A percentile compares a stretch with the other conserved stretches of the same genome.
Evolutionary conservation across 2,888 invertebrate genomes (phyloP).

Genomic region (Pimpla rufipes): DNA sequence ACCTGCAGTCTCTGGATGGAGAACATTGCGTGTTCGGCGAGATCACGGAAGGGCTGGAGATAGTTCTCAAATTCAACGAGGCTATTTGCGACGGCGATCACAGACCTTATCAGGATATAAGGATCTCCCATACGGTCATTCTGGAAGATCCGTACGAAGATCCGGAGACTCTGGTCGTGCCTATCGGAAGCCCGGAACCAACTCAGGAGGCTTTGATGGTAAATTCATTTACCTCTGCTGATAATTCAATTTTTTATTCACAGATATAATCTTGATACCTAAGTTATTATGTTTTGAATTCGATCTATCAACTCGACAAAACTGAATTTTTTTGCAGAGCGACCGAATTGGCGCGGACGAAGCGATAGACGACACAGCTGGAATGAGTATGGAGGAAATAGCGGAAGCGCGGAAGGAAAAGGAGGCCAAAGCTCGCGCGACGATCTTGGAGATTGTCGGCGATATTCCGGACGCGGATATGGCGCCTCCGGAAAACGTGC

Average conservation of each 20-base stretch:
- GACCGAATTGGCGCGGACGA: slow-evolving; percentile 97
- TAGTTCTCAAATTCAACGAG: slow-evolving; percentile 96
- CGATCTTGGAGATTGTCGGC: slow-evolving; percentile 99
- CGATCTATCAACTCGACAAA: not conserved
- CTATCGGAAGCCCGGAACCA: slow-evolving; percentile 96
- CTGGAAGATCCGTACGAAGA: slow-evolving; percentile 98
- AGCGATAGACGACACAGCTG: slow-evolving; percentile 95
- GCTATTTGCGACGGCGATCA: slow-evolving; percentile 96
- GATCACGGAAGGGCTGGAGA: slow-evolving; percentile 96
- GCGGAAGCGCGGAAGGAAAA: slow-evolving; percentile 95
- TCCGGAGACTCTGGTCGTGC: slow-evolving; percentile 91
- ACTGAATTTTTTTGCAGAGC: slow-evolving; percentile 86
- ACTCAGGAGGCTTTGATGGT: slow-evolving; percentile 90
- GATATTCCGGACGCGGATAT: slow-evolving; percentile 99
- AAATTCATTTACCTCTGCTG: slow-evolving; percentile 22
- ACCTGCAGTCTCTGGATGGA: slow-evolving; percentile 95
- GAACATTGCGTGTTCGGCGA: slow-evolving; percentile 98
- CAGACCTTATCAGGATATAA: slow-evolving; percentile 97
- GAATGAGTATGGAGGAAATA: slow-evolving; percentile 94
- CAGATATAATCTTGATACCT: not conserved
- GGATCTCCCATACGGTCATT: slow-evolving; percentile 98
- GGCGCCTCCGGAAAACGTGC: slow-evolving; percentile 99
- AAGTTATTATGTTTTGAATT: not conserved
- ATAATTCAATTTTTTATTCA: not conserved
- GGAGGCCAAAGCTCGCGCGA: slow-evolving; percentile 98